Percentiles rank a stretch among this genome's conserved stretches.
These are phyloP conservation scores for Myrmecophaga tridactyla DNA, from an alignment of 2,113 vertebrate species.

Conservation along the genomic window DNA sequence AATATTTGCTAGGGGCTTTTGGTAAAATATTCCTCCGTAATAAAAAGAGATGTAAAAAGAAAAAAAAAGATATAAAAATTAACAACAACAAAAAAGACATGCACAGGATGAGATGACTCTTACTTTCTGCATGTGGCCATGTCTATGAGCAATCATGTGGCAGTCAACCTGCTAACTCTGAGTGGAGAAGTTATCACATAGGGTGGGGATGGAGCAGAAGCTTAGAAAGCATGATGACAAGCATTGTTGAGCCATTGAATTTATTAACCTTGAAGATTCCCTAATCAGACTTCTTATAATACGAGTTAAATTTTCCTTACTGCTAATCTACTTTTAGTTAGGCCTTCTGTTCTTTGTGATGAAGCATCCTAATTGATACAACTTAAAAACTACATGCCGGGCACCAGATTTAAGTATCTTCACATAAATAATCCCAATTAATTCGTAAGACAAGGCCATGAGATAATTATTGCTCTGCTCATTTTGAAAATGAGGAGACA, in stretches of 20 bases:
- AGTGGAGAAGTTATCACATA: not conserved
- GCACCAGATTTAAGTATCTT: slow-evolving; percentile 35
- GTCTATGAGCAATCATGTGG: not conserved
- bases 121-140: not conserved
- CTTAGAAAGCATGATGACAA: not conserved
- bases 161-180: not conserved
- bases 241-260: not conserved
- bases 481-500: slow-evolving; percentile 54
- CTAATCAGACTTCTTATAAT: not conserved
- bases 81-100: not conserved
- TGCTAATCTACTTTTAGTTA: slow-evolving; percentile 26
- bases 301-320: not conserved
- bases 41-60: not conserved
- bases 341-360: not conserved
- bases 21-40: not conserved
- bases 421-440: slow-evolving; percentile 47
- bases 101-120: not conserved
- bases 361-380: slow-evolving; percentile 47
- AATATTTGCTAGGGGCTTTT: not conserved
- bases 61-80: no score
- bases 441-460: not conserved
- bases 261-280: not conserved
- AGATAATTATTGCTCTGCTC: slow-evolving; percentile 46
- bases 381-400: slow-evolving; percentile 2
- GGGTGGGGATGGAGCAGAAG: not conserved